Conservation (phyloP, 2,888 invertebrate genomes). For the Lasioglossum marginatum region DNA sequence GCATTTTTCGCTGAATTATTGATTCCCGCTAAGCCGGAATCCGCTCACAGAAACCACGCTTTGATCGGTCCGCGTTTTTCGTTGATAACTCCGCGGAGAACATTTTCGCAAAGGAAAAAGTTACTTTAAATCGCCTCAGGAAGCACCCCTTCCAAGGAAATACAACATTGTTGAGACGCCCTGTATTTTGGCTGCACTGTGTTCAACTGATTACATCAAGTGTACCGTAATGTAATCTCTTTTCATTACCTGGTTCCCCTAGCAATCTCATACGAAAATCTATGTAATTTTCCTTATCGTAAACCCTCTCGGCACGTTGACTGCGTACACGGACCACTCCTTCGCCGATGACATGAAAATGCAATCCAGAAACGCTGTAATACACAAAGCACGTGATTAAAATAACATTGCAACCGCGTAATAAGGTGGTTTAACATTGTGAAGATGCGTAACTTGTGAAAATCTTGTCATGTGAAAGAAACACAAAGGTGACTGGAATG, state of each 20-base stretch:
- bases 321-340: constrained; percentile 95
- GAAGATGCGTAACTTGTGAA: not conserved
- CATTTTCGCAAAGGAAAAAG: not conserved
- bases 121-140: too few relatives aligned
- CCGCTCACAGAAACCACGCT: too few relatives aligned
- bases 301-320: constrained; percentile 93
- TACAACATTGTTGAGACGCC: not conserved
- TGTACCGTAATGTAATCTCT: constrained; percentile 46
- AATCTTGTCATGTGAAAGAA: not conserved
- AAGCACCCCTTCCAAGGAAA: not conserved
- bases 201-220: constrained; percentile 22
- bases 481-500: not conserved
- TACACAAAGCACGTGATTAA: constrained; percentile 40
- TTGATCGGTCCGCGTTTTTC: too few relatives aligned
- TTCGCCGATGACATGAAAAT: constrained; percentile 97
- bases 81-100: too few relatives aligned
- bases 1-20: too few relatives aligned
- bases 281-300: constrained; percentile 97
- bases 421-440: not conserved
- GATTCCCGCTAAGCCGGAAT: too few relatives aligned
- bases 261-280: constrained; percentile 97
- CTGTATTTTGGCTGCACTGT: not conserved
- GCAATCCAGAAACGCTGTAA: constrained; percentile 89
- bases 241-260: constrained; percentile 91
- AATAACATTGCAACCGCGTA: not conserved